Evolutionary conservation across 2,113 vertebrate genomes (phyloP), one percentile per base, ranked within the genome.

Genomic region (Turdus rufiventris): DNA sequence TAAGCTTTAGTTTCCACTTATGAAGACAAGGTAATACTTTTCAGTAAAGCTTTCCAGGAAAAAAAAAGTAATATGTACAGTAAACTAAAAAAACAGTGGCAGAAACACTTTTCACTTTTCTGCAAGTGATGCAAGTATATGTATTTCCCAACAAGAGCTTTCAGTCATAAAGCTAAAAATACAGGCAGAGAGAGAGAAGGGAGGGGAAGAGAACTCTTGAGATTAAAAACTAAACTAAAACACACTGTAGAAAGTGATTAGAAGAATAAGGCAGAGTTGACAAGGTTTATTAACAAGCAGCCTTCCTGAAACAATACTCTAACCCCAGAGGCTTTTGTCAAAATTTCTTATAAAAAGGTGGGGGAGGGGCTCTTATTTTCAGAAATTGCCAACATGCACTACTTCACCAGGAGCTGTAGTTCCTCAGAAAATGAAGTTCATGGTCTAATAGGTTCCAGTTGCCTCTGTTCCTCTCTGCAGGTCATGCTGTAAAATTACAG

Each of bases 401-500:
- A 43, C 60, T 89, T 91, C 60, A 71, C 19, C 5, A 1, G 48
- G 67, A 96, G 25, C 26, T 77, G 29, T 23, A 51, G 38, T 43
- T 79, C 48, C 75, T 88, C 51, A 40, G 65, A 97, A 97, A 94
- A 95, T 91, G 63, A 96, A 91, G 63, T 90, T 89, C 75, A 90
- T 83, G 85, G 87, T 94, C 91, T 88, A 70, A 85, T 83, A 77
- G 43, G 51, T 95, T 87, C 61, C 71, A 80, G 74, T 91, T 88
- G 74, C 70, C 40, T 97, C 71, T 85, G 70, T 74, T 92, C 79
- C 58, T 78, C 76, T 89, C 81, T 90, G 74, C 61, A 93, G 89
- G 85, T 92, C 96, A 60, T 61, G 74, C 56, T 96, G 60, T 83
- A 94, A 94, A 96, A 93, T 96, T 93, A 94, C 21, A 93, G 89